These are phyloP conservation scores for Lathronympha strigana DNA, from an alignment of 2,888 invertebrate species.

Conservation along the genomic window DNA sequence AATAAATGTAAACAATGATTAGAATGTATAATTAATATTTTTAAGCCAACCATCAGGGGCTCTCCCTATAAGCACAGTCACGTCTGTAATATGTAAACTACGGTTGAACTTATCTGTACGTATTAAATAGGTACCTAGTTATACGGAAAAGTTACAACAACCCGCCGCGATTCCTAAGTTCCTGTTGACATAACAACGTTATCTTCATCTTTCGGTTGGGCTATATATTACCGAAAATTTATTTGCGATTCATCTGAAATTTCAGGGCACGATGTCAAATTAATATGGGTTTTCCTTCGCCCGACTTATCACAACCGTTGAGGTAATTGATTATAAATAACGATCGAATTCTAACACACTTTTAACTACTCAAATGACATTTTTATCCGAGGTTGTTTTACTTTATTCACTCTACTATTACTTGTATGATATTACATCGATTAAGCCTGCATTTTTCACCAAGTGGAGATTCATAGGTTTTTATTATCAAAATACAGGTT, in stretches of 20 bases:
- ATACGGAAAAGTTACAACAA: not conserved
- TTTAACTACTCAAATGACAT: no score
- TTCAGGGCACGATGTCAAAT: not conserved
- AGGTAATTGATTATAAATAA: no score
- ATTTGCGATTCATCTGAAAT: not conserved
- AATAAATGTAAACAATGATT: no score
- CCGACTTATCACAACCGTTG: not conserved
- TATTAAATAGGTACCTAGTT: not conserved
- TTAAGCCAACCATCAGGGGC: not conserved
- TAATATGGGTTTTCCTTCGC: not conserved
- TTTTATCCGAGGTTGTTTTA: no score
- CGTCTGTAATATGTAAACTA: not conserved
- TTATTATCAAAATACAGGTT: no score
- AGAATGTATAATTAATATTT: not conserved
- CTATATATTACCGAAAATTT: not conserved
- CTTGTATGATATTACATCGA: no score
- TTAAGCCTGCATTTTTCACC: no score
- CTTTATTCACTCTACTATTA: no score
- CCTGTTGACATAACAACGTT: not conserved
- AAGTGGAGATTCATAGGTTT: no score
- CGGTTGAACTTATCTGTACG: not conserved
- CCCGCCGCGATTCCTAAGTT: not conserved
- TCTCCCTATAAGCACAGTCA: conserved; percentile 1
- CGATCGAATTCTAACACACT: no score
- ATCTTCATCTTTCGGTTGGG: not conserved